Conservation (phyloP, 2,888 invertebrate species). For the Allygus modestus region DNA sequence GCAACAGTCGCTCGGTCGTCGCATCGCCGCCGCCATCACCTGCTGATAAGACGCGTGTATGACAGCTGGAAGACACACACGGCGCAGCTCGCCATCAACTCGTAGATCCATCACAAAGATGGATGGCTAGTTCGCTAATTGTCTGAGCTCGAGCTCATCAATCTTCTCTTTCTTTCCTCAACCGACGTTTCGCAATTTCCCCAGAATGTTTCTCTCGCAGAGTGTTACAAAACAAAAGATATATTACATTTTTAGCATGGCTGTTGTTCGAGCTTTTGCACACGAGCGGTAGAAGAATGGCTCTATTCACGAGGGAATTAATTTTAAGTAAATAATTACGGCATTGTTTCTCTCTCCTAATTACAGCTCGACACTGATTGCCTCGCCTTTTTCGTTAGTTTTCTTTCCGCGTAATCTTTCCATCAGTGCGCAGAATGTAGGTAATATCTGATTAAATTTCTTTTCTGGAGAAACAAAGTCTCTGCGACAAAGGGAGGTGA, state of each 20-base stretch:
- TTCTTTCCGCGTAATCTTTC: slow-evolving; percentile 20
- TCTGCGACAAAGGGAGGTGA: slow-evolving; percentile 1
- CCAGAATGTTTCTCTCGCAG: slow-evolving; percentile 50
- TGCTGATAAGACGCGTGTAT: slow-evolving; percentile 23
- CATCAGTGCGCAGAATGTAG: neutral
- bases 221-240: slow-evolving; percentile 60
- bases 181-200: slow-evolving; percentile 60
- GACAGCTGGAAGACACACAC: slow-evolving; percentile 13
- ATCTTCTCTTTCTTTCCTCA: slow-evolving; percentile 61
- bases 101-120: slow-evolving; percentile 60
- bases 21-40: neutral
- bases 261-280: slow-evolving; percentile 58
- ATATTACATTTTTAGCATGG: slow-evolving; percentile 60
- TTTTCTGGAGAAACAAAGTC: neutral
- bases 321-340: slow-evolving; percentile 62
- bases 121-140: slow-evolving; percentile 58
- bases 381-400: slow-evolving; percentile 39
- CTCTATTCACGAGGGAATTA: slow-evolving; percentile 54
- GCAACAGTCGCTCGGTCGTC: neutral
- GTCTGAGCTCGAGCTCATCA: slow-evolving; percentile 60
- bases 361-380: slow-evolving; percentile 31
- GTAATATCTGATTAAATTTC: slow-evolving; percentile 31
- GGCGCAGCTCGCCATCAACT: slow-evolving; percentile 7
- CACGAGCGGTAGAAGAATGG: slow-evolving; percentile 46
- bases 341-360: slow-evolving; percentile 44